Base-by-base conservation (phyloP, 53 echinoderm and acorn worm genomes). In the Henricia sp. region DNA sequence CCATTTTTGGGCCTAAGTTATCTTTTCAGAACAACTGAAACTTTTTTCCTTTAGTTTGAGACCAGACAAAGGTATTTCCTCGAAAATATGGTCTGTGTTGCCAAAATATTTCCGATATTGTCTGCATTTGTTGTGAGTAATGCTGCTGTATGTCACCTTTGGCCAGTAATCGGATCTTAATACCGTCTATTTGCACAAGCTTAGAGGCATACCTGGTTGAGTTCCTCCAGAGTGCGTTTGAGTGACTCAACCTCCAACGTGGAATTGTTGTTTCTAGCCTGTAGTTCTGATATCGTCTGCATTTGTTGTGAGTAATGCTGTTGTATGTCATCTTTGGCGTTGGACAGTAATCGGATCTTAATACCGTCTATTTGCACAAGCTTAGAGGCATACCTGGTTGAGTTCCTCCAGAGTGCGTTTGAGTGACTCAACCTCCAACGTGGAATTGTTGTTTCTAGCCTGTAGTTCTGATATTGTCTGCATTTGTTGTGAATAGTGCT, bases 71-170 rank as follows among this genome's bases (percentile, higher is more conserved):
- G n/a, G n/a, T n/a, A n/a, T n/a, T n/a, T n/a, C n/a, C n/a, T n/a
- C n/a, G n/a, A n/a, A n/a, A n/a, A n/a, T n/a, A n/a, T n/a, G n/a
- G n/a, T n/a, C n/a, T n/a, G n/a, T n/a, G n/a, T n/a, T n/a, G n/a
- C n/a, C n/a, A n/a, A n/a, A n/a, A n/a, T 19, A 86, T 51, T 42
- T 97, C 97, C 9, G 92, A 82, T 6, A 94, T 70, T 23, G 76
- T 77, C 64, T 97, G 97, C 58, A 88, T 86, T 84, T 97, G 97
- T 38, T 97, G 94, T 21, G 87, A 94, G 41, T 90, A 75, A 50
- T 97, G 94, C 69, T 97, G 97, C 37, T 97, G 94, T 20, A 97
- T 43, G 36, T 97, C 97, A 82, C 94, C 97, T 54, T 94, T 97
- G 28, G 92, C 92, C 4, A 97, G 83, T 6, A 94, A 72, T 17